A percentile compares a stretch with the other conserved stretches of the same genome.
phyloP scores from a whole-genome alignment of 2,888 invertebrate genomes.

The Norana najaformis region DNA sequence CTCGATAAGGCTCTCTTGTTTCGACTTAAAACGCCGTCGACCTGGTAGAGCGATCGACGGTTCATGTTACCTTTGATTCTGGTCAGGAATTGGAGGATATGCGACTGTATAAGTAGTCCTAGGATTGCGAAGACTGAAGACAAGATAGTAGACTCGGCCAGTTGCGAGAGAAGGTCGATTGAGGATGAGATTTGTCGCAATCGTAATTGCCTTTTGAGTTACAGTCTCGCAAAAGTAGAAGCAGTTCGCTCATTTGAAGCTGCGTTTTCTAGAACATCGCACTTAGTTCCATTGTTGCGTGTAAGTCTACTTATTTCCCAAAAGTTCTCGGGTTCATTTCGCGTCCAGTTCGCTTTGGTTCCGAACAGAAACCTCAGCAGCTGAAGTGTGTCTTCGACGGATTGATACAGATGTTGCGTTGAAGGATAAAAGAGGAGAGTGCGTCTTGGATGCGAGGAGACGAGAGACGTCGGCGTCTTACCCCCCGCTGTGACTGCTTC shows the following conservation, averaged over 20 bases:
- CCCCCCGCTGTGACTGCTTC: background rate
- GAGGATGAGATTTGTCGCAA: background rate
- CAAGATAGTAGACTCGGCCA: background rate
- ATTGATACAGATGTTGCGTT: background rate
- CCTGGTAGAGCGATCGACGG: background rate
- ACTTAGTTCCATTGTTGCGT: background rate
- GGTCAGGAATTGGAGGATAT: background rate
- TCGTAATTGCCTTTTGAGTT: background rate
- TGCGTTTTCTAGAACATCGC: too few species aligned
- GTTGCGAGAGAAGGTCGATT: background rate
- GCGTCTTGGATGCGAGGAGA: background rate
- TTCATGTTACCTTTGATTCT: background rate
- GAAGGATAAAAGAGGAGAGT: background rate
- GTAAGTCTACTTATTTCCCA: background rate
- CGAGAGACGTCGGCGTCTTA: background rate
- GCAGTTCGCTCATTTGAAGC: background rate
- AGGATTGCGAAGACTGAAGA: background rate
- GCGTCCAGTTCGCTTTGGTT: background rate
- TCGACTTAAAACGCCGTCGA: background rate
- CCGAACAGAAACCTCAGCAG: background rate
- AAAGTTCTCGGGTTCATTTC: background rate
- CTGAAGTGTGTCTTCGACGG: background rate
- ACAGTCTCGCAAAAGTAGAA: background rate
- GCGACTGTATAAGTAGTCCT: background rate
- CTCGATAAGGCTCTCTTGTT: conserved; percentile 13